Conservation (phyloP, 1,140 invertebrate genomes). For the Pseudomyrmex gracilis region DNA sequence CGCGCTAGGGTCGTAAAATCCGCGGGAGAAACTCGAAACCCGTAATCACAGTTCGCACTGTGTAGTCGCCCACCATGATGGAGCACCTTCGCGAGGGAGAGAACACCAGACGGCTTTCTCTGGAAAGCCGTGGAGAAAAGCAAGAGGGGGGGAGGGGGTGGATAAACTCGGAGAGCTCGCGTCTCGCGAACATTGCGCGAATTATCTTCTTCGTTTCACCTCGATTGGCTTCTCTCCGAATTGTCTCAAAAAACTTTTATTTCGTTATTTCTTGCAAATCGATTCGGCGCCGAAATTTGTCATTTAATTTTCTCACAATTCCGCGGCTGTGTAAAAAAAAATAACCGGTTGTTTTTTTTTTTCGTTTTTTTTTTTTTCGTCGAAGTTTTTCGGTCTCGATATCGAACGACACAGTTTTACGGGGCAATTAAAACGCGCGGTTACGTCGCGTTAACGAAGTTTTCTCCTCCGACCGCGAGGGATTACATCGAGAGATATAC, state of each 20-base stretch:
- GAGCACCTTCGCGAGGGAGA: slow-evolving; percentile 37
- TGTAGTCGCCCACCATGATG: slow-evolving; percentile 56
- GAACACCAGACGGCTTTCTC: not conserved
- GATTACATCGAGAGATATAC: slow-evolving; percentile 27
- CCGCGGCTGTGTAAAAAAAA: no score
- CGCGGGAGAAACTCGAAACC: slow-evolving; percentile 72
- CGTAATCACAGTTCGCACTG: slow-evolving; percentile 76
- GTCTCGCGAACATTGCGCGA: slow-evolving; percentile 29
- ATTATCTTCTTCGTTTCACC: slow-evolving; percentile 12
- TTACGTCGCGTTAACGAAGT: slow-evolving; percentile 39
- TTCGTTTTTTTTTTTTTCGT: no score
- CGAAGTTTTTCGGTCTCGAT: not conserved
- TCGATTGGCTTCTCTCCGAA: not conserved
- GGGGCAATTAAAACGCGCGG: slow-evolving; percentile 20
- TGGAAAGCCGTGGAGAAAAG: slow-evolving; percentile 1
- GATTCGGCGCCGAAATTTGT: not conserved
- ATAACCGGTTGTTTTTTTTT: not conserved
- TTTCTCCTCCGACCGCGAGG: not conserved
- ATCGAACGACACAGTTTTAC: not conserved
- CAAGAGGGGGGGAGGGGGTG: no score
- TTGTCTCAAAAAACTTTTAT: not conserved
- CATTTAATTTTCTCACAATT: not conserved
- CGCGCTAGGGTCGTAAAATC: slow-evolving; percentile 70
- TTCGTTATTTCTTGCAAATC: not conserved
- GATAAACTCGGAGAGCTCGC: slow-evolving; percentile 26